phyloP scores from a whole-genome alignment of 1,140 invertebrate genomes.

The Drosophila fuyamai region DNA sequence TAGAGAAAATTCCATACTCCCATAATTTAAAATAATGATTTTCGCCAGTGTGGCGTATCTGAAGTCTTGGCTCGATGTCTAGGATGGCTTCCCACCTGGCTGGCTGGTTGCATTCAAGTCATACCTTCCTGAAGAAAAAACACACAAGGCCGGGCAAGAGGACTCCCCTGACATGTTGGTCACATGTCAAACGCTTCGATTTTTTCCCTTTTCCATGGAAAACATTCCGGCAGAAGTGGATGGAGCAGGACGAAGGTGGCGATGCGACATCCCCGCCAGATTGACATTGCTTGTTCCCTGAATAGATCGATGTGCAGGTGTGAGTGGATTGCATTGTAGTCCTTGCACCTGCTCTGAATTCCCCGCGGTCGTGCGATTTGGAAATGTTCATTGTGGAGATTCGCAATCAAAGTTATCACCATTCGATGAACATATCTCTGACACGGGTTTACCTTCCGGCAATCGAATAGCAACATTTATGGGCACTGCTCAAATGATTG shows the following conservation, averaged over 20 bases:
- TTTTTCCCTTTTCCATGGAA: slow-evolving; percentile 30
- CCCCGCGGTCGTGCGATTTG: not conserved
- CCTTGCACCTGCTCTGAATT: slow-evolving; percentile 35
- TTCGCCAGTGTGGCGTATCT: not conserved
- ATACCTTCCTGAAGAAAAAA: slow-evolving; percentile 1
- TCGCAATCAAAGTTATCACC: slow-evolving; percentile 39
- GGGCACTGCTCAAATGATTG: slow-evolving; percentile 7
- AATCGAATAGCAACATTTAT: slow-evolving; percentile 22
- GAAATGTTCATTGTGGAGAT: slow-evolving; percentile 30
- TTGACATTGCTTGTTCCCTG: slow-evolving; percentile 35
- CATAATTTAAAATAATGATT: not conserved
- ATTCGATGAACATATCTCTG: slow-evolving; percentile 2
- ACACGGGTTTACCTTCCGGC: slow-evolving; percentile 25
- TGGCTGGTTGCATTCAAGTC: slow-evolving; percentile 16
- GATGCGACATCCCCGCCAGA: slow-evolving; percentile 30
- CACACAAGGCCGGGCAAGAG: slow-evolving; percentile 2
- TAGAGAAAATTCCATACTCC: too few species aligned
- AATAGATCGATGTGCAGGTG: slow-evolving; percentile 23
- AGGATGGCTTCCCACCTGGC: slow-evolving; percentile 15
- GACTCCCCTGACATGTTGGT: slow-evolving; percentile 54
- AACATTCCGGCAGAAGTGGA: slow-evolving; percentile 22
- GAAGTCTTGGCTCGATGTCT: slow-evolving; percentile 20
- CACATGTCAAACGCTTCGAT: slow-evolving; percentile 75
- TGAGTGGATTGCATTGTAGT: slow-evolving; percentile 39
- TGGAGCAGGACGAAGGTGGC: not conserved